Conservation (phyloP, 2,888 invertebrate genomes). For the Ditylenchus weischeri region DNA sequence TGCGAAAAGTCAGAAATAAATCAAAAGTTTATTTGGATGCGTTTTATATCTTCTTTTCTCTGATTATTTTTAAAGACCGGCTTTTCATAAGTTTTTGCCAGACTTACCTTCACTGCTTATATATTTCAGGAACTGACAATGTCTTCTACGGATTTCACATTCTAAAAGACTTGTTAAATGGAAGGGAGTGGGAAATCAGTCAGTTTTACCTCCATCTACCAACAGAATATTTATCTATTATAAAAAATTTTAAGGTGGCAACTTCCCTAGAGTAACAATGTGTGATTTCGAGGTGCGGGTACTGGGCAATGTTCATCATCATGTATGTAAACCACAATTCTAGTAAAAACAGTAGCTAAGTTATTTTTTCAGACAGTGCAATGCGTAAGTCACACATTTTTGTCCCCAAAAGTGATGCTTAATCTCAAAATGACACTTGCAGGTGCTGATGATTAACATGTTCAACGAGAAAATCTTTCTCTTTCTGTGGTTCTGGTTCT, state of each 20-base stretch:
- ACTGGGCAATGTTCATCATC: constrained; percentile 60
- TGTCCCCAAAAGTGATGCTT: neutral
- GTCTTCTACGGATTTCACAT: constrained; percentile 60
- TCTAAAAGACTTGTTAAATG: constrained; percentile 58
- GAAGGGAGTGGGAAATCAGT: constrained; percentile 58
- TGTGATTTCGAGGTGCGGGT: constrained; percentile 61
- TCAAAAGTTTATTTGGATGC: no score
- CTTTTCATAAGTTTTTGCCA: no score
- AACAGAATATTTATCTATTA: neutral
- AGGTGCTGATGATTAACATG: constrained; percentile 58
- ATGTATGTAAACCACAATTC: constrained; percentile 21
- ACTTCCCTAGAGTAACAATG: constrained; percentile 58
- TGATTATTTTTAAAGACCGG: no score
- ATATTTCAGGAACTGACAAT: constrained; percentile 50
- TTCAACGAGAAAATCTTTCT: constrained; percentile 57
- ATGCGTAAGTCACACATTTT: constrained; percentile 38
- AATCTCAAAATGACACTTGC: neutral
- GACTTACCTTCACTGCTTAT: no score
- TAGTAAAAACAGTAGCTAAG: no score
- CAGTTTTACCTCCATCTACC: constrained; percentile 41
- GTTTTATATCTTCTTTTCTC: no score
- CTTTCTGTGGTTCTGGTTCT: constrained; percentile 60
- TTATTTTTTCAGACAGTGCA: constrained; percentile 48
- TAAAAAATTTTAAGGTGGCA: neutral
- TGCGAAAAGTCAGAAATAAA: no score